These are phyloP conservation scores for Pituophis catenifer DNA, from an alignment of 2,113 vertebrate genomes.

Conservation along the genomic window DNA sequence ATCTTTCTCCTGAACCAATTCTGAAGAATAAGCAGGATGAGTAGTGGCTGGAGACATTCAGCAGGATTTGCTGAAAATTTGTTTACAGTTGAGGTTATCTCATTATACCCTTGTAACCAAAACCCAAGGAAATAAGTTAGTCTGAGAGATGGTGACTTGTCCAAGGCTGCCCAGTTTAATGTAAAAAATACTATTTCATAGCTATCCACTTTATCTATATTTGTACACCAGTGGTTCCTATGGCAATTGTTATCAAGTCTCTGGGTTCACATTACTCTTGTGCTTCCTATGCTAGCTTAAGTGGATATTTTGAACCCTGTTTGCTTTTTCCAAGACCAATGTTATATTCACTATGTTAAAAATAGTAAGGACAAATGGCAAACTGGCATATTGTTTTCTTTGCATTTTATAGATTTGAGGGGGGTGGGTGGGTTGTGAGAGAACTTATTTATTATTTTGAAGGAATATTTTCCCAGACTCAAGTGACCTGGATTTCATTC, in stretches of 20 bases:
- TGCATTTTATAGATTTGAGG: background rate
- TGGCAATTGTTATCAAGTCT: background rate
- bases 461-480: background rate
- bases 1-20: constrained; percentile 23
- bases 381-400: background rate
- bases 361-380: background rate
- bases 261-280: background rate
- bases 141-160: background rate
- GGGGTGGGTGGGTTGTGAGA: background rate
- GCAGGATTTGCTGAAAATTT: constrained; percentile 37
- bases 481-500: background rate
- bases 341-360: background rate
- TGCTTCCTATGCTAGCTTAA: background rate
- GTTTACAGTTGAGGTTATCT: background rate
- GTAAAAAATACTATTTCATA: background rate
- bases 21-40: constrained; percentile 52
- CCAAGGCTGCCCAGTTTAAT: background rate
- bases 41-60: fast-evolving
- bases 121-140: background rate
- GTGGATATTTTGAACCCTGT: background rate
- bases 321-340: background rate
- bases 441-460: background rate
- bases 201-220: background rate
- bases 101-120: background rate
- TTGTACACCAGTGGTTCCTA: background rate